Conservation (phyloP, 2,797 vertebrate genomes). For the Myoxocephalus aenaeus region DNA sequence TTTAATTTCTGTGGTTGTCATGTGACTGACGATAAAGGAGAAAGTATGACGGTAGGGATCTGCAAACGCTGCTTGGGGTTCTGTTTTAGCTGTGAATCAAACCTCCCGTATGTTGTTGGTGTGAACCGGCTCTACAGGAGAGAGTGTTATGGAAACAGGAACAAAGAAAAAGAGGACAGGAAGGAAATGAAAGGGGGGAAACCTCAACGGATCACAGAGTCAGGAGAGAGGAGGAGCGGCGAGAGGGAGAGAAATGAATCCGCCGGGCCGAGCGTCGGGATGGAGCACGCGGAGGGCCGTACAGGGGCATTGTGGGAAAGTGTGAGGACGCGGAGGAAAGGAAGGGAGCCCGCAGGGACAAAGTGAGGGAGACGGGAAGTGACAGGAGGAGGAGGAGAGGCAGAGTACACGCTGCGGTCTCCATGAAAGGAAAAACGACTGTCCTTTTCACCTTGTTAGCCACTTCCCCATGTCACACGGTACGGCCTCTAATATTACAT, state of each 20-base stretch:
- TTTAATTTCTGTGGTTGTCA: background rate
- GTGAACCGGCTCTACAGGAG: background rate
- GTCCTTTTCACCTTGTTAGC: constrained; percentile 66
- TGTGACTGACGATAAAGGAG: background rate
- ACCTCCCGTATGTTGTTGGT: background rate
- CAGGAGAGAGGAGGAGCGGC: background rate
- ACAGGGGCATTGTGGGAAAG: constrained; percentile 7
- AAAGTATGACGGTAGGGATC: background rate
- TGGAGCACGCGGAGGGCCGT: no score
- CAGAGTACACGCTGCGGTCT: constrained; percentile 26
- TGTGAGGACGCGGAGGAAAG: constrained; percentile 14
- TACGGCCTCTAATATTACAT: constrained; percentile 5
- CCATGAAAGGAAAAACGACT: constrained; percentile 48
- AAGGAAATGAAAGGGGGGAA: background rate
- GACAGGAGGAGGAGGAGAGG: constrained; percentile 44
- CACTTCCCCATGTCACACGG: constrained; percentile 4
- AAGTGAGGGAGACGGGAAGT: constrained; percentile 50
- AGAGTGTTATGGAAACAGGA: background rate
- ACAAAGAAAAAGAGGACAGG: background rate
- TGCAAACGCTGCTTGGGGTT: background rate
- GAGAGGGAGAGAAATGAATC: constrained; percentile 1
- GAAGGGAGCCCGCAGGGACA: constrained; percentile 34
- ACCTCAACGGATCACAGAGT: constrained; percentile 1
- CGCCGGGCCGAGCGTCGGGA: background rate
- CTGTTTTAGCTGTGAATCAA: background rate